phyloP scores from a whole-genome alignment of 2,888 invertebrate genomes.

The Pandemis cinnamomeana region DNA sequence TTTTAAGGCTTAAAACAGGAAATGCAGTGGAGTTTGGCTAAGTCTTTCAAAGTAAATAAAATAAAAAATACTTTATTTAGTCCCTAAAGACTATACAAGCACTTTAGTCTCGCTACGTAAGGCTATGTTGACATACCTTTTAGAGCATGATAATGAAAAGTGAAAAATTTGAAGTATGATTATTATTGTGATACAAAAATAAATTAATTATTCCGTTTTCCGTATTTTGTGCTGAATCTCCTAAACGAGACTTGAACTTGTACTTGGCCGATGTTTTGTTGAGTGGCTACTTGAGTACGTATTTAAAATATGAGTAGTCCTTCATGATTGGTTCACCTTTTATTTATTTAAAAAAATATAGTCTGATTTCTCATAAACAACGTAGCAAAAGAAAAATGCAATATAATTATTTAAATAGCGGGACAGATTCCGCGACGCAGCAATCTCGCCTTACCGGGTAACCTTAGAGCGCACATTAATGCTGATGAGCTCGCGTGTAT shows the following conservation, averaged over 20 bases:
- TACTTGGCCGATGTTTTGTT: neutral
- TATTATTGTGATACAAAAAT: too few relatives aligned
- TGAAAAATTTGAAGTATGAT: too few relatives aligned
- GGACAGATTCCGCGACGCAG: neutral
- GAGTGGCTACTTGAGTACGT: neutral
- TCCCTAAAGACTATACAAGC: too few relatives aligned
- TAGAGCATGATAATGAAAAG: too few relatives aligned
- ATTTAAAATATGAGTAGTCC: neutral
- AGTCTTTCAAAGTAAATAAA: too few relatives aligned
- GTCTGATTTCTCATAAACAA: neutral
- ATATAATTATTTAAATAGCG: neutral
- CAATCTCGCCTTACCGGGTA: slow-evolving; percentile 34
- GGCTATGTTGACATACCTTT: neutral
- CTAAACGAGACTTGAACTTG: neutral
- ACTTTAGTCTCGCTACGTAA: too few relatives aligned
- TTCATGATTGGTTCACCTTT: neutral
- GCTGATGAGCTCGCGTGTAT: slow-evolving; percentile 63
- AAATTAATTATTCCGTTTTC: too few relatives aligned
- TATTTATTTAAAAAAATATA: neutral
- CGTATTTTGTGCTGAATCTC: neutral
- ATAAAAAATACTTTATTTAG: too few relatives aligned
- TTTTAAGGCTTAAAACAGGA: too few relatives aligned
- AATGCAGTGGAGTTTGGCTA: too few relatives aligned
- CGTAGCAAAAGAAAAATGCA: neutral
- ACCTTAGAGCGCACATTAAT: slow-evolving; percentile 45